phyloP scores from a whole-genome alignment of 2,797 vertebrate species.

The Xiphophorus birchmanni region DNA sequence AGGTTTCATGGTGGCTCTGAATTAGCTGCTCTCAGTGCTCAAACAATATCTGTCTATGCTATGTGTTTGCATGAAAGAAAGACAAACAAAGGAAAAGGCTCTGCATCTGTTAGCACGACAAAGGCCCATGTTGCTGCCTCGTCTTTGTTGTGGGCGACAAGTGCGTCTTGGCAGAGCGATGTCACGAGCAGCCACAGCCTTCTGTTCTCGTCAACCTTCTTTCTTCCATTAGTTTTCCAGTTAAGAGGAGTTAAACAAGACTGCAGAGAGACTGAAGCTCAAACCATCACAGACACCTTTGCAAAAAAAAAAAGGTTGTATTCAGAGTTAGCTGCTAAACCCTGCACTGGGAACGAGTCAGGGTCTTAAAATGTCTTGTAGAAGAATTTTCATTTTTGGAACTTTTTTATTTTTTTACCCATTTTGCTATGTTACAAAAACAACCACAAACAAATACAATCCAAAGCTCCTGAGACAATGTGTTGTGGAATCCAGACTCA shows the following conservation, averaged over 20 bases:
- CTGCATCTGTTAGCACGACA: constrained; percentile 19
- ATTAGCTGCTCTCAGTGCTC: constrained; percentile 18
- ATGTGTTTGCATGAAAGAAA: constrained; percentile 18
- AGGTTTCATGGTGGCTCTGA: constrained; percentile 13
- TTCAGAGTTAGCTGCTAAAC: not conserved
- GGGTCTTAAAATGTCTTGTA: not conserved
- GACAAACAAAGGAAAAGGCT: constrained; percentile 35
- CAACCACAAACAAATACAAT: not conserved
- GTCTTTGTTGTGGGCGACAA: constrained; percentile 40
- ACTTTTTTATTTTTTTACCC: not conserved
- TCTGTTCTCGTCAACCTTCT: constrained; percentile 25
- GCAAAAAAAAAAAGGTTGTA: constrained; percentile 21
- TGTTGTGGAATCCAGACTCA: not conserved
- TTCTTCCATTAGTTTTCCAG: constrained; percentile 41
- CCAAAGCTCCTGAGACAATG: not conserved
- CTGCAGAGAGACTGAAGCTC: constrained; percentile 11
- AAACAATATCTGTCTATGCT: constrained; percentile 29
- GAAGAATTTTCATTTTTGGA: not conserved
- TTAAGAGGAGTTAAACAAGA: constrained; percentile 21
- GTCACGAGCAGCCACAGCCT: constrained; percentile 40
- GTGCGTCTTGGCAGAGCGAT: constrained; percentile 47
- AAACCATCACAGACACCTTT: constrained; percentile 1
- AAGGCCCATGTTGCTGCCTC: constrained; percentile 24
- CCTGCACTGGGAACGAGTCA: not conserved
- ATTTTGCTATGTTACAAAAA: not conserved